phyloP scores from a whole-genome alignment of 2,797 vertebrate species.

The Sus cebifrons region DNA sequence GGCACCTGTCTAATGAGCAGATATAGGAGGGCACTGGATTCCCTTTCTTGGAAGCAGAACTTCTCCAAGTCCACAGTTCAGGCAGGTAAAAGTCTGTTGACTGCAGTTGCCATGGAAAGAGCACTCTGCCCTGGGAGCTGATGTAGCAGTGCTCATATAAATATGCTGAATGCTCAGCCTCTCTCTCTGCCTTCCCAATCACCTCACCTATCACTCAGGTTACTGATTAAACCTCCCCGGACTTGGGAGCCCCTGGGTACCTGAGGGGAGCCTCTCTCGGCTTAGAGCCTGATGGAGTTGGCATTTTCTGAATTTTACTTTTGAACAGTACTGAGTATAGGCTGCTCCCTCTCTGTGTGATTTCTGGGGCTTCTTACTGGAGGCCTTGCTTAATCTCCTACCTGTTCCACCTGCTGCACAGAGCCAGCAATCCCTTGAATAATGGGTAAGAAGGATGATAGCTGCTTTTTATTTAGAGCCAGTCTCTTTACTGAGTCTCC shows the following conservation, averaged over 20 bases:
- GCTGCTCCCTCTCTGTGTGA: background rate
- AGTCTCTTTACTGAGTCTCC: background rate
- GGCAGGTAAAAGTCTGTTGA: slow-evolving; percentile 34
- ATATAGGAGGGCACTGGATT: background rate
- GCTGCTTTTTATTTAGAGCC: background rate
- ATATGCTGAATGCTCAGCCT: slow-evolving; percentile 83
- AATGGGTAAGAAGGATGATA: background rate
- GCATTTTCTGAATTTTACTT: slow-evolving; percentile 11
- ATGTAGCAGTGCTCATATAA: slow-evolving; percentile 85
- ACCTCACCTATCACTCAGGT: slow-evolving; percentile 38
- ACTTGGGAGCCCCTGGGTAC: slow-evolving; percentile 11
- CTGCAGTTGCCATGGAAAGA: slow-evolving; percentile 77
- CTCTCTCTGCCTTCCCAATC: slow-evolving; percentile 70
- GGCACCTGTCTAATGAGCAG: background rate
- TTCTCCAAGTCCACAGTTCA: slow-evolving; percentile 74
- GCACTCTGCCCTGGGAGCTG: slow-evolving; percentile 86
- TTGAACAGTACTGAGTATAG: background rate
- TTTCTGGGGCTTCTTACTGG: background rate
- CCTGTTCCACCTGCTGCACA: background rate
- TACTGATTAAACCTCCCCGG: slow-evolving; percentile 79
- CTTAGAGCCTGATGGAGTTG: background rate
- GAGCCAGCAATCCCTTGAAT: background rate
- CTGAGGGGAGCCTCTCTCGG: background rate
- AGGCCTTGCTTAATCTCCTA: background rate
- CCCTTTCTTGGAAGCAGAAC: background rate